phyloP scores from a whole-genome alignment of 2,888 invertebrate genomes.

The Troides helena region DNA sequence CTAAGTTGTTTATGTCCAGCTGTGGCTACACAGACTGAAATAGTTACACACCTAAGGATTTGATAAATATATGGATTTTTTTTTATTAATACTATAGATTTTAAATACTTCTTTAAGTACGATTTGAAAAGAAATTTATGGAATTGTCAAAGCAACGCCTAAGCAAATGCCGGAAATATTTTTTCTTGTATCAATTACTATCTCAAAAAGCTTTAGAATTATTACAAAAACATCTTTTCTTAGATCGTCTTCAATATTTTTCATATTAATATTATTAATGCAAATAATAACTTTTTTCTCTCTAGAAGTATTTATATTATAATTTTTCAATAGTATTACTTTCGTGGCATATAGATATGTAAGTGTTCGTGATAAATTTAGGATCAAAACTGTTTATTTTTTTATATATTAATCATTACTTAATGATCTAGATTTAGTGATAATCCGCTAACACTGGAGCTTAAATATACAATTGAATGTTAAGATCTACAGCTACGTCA shows the following conservation, averaged over 20 bases:
- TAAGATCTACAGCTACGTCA: constrained; percentile 4
- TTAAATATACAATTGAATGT: background rate
- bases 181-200: background rate
- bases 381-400: constrained; percentile 5
- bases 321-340: constrained; percentile 24
- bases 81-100: background rate
- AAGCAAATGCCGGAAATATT: background rate
- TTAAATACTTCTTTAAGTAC: background rate
- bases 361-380: constrained; percentile 28
- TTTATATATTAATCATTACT: constrained; percentile 4
- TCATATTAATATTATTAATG: background rate
- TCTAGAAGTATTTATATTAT: background rate
- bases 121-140: background rate
- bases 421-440: background rate
- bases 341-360: constrained; percentile 26
- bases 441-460: background rate
- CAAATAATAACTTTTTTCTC: background rate
- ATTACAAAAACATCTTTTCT: background rate
- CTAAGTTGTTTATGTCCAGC: no score
- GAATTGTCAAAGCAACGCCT: background rate
- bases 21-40: no score
- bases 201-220: background rate
- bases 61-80: background rate
- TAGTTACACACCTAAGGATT: background rate
- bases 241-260: background rate